Evolutionary conservation across 2,113 vertebrate genomes (phyloP), one percentile per base, ranked within the genome.

Genomic region (Dascyllus trimaculatus): DNA sequence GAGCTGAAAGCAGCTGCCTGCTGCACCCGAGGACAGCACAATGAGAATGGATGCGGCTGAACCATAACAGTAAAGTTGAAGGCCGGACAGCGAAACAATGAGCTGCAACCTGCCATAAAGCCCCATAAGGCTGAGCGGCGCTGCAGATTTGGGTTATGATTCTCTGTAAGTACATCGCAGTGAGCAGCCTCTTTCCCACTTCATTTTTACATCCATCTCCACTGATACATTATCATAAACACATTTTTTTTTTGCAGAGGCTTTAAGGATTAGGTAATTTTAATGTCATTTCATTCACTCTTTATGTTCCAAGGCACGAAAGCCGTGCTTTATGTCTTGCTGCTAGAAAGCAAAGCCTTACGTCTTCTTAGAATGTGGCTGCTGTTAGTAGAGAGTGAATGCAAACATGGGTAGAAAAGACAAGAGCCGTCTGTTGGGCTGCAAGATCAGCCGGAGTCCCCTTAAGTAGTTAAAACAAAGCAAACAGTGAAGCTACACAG

Each of bases 391-490:
- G 53, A 75, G 43, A 35, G 22, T 43, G 24, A 77, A 43, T 22
- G 53, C 43, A 40, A 54, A 68, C 69, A 32, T 61, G 22, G 4
- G 6, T n/a, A 26, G 40, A 15, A 21, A 69, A 7, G 15, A 73
- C 11, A 32, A 59, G 43, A 67, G 48, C 25, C 35, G 57, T 25
- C 78, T 48, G 71, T 84, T 71, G 38, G 52, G 21, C 46, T 46
- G 57, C 70, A 78, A n/a, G 38, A 81, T 70, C 35, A 75, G 49
- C 71, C 60, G 19, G 2, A 67, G 65, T 60, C 61, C 49, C 32
- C 56, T 62, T 24, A 75, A 52, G 51, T 65, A 54, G 74, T 78
- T 73, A 68, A 81, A 58, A 49, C 35, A 52, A 56, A 62, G 35
- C 56, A 57, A 26, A 13, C 49, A 14, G 11, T 46, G 64, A 64